Conservation (phyloP, 2,888 invertebrate species). For the Zhuqinia jingwanae region DNA sequence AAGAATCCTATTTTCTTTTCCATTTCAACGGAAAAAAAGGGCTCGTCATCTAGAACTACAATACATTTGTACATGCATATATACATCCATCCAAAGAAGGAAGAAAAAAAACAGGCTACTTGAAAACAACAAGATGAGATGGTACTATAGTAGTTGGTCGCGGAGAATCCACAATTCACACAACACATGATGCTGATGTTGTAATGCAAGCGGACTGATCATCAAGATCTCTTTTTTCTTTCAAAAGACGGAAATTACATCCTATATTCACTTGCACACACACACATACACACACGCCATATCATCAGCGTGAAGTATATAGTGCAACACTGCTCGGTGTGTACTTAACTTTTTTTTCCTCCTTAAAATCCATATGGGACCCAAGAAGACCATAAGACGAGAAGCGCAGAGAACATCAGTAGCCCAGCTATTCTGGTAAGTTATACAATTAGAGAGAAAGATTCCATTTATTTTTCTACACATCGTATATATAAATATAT, state of each 20-base stretch:
- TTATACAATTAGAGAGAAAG: slow-evolving; percentile 32
- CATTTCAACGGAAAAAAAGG: slow-evolving; percentile 45
- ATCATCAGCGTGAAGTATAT: no score
- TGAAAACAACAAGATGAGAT: slow-evolving; percentile 11
- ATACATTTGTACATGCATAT: slow-evolving; percentile 20
- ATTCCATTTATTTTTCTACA: neutral
- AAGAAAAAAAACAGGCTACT: slow-evolving; percentile 34
- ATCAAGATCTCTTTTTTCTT: slow-evolving; percentile 11
- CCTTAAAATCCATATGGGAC: slow-evolving; percentile 15
- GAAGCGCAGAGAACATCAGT: neutral
- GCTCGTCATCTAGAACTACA: slow-evolving; percentile 38
- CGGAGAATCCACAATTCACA: neutral
- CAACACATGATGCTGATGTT: no score
- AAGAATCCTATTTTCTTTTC: slow-evolving; percentile 36
- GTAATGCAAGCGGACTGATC: slow-evolving; percentile 13
- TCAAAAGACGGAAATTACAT: slow-evolving; percentile 43
- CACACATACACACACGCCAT: no score
- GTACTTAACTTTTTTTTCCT: slow-evolving; percentile 6
- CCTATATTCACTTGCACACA: slow-evolving; percentile 11
- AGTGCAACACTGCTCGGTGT: no score
- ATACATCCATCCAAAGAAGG: neutral
- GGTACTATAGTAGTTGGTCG: neutral
- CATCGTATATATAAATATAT: no score
- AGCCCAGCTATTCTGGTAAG: neutral
- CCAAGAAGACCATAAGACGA: neutral